Conservation (phyloP, 2,797 vertebrate species). For the Siniperca undulata region DNA sequence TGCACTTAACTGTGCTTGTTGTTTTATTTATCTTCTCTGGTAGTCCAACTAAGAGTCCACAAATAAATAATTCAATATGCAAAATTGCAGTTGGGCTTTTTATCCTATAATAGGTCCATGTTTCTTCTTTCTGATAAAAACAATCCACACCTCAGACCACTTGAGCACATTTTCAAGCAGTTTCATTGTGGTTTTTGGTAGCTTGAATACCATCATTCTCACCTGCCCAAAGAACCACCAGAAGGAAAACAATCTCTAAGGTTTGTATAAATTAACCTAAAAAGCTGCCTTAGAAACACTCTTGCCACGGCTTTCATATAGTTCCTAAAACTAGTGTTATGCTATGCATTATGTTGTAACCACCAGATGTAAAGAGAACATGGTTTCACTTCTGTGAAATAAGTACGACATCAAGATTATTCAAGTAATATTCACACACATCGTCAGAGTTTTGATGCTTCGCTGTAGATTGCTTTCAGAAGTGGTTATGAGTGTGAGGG, state of each 20-base stretch:
- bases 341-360: not conserved
- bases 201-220: not conserved
- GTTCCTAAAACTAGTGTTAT: not conserved
- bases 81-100: not conserved
- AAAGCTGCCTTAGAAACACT: not conserved
- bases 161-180: not conserved
- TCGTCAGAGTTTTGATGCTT: conserved; percentile 27
- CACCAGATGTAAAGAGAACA: conserved; percentile 2
- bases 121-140: conserved; percentile 16
- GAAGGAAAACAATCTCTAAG: not conserved
- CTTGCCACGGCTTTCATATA: not conserved
- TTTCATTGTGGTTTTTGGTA: not conserved
- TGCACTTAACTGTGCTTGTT: conserved; percentile 9
- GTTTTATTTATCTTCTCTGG: conserved; percentile 38
- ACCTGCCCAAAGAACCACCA: not conserved
- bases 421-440: conserved; percentile 12
- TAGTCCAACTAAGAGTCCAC: not conserved
- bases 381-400: not conserved
- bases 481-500: conserved; percentile 19
- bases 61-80: conserved; percentile 10
- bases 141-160: not conserved
- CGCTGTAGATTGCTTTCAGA: conserved; percentile 27
- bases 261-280: not conserved
- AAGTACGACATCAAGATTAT: not conserved
- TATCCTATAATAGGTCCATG: not conserved